phyloP scores from a whole-genome alignment of 2,113 vertebrate genomes.

The Archilochus colubris region DNA sequence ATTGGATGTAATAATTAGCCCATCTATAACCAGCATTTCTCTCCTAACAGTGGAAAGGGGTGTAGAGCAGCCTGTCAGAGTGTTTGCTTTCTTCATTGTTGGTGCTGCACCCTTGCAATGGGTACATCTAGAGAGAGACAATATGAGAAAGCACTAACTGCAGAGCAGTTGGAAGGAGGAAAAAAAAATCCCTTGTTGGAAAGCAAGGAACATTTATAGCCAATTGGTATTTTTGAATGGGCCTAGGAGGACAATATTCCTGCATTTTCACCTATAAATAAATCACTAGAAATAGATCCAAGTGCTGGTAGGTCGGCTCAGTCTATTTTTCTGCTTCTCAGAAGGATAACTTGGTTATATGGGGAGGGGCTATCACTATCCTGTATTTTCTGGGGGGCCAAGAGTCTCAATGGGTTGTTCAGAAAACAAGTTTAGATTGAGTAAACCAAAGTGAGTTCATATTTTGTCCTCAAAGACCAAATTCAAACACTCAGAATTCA shows the following conservation, averaged over 20 bases:
- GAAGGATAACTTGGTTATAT: background rate
- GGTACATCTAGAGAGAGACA: background rate
- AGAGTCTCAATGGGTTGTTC: background rate
- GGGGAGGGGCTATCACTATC: background rate
- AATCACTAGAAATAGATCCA: slow-evolving; percentile 20
- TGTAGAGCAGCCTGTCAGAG: background rate
- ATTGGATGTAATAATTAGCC: slow-evolving; percentile 10
- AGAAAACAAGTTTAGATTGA: background rate
- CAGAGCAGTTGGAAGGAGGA: background rate
- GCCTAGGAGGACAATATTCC: background rate
- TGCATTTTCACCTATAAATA: slow-evolving; percentile 31
- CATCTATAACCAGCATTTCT: background rate
- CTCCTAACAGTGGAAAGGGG: background rate
- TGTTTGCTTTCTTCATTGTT: background rate
- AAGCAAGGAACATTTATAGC: background rate
- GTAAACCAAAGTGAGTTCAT: background rate
- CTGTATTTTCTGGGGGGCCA: background rate
- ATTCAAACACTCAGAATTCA: background rate
- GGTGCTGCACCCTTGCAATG: background rate
- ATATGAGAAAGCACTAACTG: background rate
- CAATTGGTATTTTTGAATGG: slow-evolving; percentile 3
- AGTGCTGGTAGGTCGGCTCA: background rate
- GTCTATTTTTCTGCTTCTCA: slow-evolving; percentile 13
- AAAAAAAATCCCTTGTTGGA: background rate
- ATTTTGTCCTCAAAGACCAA: background rate